These are phyloP conservation scores for Sinosuthora webbiana DNA, from an alignment of 2,113 vertebrate genomes.

Conservation along the genomic window DNA sequence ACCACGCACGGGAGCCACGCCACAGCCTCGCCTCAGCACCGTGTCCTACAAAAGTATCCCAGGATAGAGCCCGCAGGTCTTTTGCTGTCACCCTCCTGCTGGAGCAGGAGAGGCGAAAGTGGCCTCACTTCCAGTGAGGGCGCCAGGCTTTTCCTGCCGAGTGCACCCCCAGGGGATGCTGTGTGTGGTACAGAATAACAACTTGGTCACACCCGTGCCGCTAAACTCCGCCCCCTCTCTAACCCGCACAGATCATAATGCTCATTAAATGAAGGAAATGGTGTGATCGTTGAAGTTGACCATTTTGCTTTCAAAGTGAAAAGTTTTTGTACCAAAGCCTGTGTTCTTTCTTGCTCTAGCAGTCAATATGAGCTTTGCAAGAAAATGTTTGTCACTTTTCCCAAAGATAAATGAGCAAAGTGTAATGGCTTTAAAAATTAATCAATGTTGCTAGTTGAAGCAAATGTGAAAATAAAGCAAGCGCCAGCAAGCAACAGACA, in stretches of 20 bases:
- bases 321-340: not conserved
- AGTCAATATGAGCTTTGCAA: not conserved
- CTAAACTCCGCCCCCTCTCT: not conserved
- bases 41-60: not conserved
- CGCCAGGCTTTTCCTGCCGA: not conserved
- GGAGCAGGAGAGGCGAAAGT: not conserved
- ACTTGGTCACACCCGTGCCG: too few species aligned
- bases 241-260: not conserved
- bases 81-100: not conserved
- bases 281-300: not conserved
- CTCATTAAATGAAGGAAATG: not conserved
- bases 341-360: not conserved
- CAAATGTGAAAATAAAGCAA: not conserved
- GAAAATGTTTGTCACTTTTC: not conserved
- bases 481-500: not conserved
- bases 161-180: not conserved
- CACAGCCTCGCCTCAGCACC: not conserved
- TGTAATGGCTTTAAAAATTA: not conserved
- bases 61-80: rapidly evolving
- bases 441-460: constrained; percentile 1
- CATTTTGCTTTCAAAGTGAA: not conserved
- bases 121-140: not conserved
- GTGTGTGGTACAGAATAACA: not conserved
- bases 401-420: not conserved
- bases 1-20: rapidly evolving